A percentile compares a stretch with the other conserved stretches of the same genome.
phyloP scores from a whole-genome alignment of 2,797 vertebrate genomes.

The Sebastes taczanowskii region DNA sequence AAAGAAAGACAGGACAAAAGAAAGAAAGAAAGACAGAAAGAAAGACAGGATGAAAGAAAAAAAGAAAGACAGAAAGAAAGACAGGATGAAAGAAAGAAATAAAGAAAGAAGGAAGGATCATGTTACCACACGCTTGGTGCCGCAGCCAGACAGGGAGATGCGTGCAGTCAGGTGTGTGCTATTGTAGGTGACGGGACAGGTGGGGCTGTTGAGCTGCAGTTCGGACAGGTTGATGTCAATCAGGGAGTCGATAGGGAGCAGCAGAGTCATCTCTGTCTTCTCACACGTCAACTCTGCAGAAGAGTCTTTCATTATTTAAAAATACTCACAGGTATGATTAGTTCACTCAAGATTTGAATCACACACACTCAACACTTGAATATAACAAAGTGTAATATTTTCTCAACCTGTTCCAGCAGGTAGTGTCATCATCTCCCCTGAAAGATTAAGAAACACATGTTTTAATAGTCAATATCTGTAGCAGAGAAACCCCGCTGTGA shows the following conservation, averaged over 20 bases:
- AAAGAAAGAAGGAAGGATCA: too few relatives aligned
- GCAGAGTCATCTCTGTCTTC: slow-evolving; percentile 67
- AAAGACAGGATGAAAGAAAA: too few relatives aligned
- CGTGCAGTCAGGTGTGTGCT: slow-evolving; percentile 68
- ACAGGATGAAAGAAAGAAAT: too few relatives aligned
- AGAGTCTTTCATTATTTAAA: neutral
- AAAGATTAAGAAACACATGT: slow-evolving; percentile 10
- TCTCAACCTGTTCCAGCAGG: slow-evolving; percentile 76
- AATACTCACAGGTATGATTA: neutral
- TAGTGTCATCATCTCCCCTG: slow-evolving; percentile 63
- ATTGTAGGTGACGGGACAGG: slow-evolving; percentile 73
- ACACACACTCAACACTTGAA: neutral
- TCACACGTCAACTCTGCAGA: slow-evolving; percentile 73
- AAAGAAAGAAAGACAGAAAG: too few relatives aligned
- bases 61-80: too few relatives aligned
- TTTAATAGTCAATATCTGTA: neutral
- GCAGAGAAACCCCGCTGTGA: neutral
- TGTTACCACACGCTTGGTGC: slow-evolving; percentile 78
- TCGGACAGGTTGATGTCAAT: slow-evolving; percentile 49
- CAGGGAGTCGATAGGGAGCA: slow-evolving; percentile 72
- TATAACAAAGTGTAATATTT: neutral
- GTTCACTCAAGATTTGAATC: neutral
- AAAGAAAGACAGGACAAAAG: too few relatives aligned
- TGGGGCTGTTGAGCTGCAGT: slow-evolving; percentile 77
- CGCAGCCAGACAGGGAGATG: slow-evolving; percentile 75